phyloP scores from a whole-genome alignment of 2,113 vertebrate genomes.

The Calypte anna region DNA sequence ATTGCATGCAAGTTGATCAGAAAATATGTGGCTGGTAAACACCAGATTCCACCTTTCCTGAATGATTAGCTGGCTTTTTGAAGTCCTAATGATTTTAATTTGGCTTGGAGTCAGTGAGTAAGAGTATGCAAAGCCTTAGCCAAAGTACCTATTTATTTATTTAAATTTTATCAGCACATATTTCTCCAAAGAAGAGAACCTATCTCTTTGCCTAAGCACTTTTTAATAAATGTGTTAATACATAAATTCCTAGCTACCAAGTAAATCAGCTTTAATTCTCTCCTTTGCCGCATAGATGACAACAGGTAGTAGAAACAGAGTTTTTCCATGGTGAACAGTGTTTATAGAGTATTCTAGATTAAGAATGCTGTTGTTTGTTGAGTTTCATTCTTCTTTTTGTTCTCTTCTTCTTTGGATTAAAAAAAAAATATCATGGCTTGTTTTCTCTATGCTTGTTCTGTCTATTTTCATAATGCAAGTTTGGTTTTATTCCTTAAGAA shows the following conservation, averaged over 20 bases:
- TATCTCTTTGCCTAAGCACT: slow-evolving; percentile 57
- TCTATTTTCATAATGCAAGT: not conserved
- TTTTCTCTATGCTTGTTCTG: not conserved
- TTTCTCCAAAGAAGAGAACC: slow-evolving; percentile 58
- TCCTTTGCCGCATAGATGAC: slow-evolving; percentile 6
- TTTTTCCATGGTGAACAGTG: not conserved
- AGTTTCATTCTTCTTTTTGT: not conserved
- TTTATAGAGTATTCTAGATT: not conserved
- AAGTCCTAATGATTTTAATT: slow-evolving; percentile 63
- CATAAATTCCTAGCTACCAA: not conserved
- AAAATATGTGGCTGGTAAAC: slow-evolving; percentile 51
- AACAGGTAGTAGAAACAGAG: slow-evolving; percentile 3
- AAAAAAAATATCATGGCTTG: not conserved
- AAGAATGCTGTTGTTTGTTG: not conserved
- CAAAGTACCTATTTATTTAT: slow-evolving; percentile 63
- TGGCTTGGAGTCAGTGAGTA: slow-evolving; percentile 66
- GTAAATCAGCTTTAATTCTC: not conserved
- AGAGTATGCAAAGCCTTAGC: slow-evolving; percentile 70
- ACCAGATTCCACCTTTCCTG: slow-evolving; percentile 59
- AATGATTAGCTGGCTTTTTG: slow-evolving; percentile 57
- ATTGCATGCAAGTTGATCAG: not conserved
- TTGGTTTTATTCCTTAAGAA: not conserved
- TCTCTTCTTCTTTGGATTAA: not conserved
- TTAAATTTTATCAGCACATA: slow-evolving; percentile 64
- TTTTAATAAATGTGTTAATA: slow-evolving; percentile 40